Conservation (phyloP, 2,797 vertebrate genomes). For the Lagocephalus sceleratus region DNA sequence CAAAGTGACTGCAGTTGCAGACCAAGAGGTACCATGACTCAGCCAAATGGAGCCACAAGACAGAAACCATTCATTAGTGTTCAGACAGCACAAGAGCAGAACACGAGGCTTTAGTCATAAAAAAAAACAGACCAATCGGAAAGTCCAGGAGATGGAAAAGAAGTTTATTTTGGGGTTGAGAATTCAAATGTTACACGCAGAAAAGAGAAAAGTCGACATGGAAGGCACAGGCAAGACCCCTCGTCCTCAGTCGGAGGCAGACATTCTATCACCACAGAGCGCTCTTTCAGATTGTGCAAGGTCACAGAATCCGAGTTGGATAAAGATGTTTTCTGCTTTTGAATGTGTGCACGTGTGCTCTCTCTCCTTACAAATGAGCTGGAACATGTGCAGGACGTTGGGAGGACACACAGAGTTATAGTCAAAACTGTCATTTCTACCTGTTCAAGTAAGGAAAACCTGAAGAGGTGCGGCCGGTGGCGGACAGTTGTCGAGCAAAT, state of each 20-base stretch:
- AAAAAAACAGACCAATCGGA: neutral
- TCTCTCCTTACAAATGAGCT: neutral
- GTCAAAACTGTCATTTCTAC: no score
- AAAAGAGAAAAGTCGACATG: slow-evolving; percentile 29
- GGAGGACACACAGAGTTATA: no score
- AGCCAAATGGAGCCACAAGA: neutral
- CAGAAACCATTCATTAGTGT: no score
- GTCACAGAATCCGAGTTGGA: slow-evolving; percentile 18
- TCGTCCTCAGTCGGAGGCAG: slow-evolving; percentile 11
- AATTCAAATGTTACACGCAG: slow-evolving; percentile 28
- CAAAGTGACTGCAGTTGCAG: neutral
- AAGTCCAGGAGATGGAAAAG: slow-evolving; percentile 12
- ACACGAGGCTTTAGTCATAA: neutral
- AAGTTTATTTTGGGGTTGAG: slow-evolving; percentile 49
- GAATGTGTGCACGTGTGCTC: neutral
- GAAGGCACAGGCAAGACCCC: slow-evolving; percentile 54
- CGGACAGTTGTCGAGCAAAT: no score
- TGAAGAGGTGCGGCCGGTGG: neutral
- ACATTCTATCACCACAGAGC: slow-evolving; percentile 36
- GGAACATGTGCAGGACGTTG: neutral
- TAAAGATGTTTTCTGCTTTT: slow-evolving; percentile 22
- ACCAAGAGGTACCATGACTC: neutral
- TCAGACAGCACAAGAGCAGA: no score
- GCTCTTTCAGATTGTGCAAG: slow-evolving; percentile 36
- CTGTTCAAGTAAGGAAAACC: neutral